These are phyloP conservation scores for Atta cephalotes DNA, from an alignment of 1,140 invertebrate species.

Conservation along the genomic window DNA sequence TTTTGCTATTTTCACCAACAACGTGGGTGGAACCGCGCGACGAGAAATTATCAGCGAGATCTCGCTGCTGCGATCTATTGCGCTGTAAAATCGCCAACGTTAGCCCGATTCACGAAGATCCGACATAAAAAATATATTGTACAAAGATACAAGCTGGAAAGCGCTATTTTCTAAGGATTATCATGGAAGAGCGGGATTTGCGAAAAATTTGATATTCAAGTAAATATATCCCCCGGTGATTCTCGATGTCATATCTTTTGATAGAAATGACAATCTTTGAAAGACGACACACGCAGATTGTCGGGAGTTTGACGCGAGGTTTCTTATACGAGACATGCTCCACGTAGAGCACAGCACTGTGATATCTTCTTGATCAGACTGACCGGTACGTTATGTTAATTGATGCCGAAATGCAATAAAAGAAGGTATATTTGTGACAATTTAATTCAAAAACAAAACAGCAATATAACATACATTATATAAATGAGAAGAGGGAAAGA, in stretches of 20 bases:
- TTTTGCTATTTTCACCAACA: conserved; percentile 67
- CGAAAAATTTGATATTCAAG: conserved; percentile 10
- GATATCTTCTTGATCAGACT: conserved; percentile 45
- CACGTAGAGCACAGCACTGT: conserved; percentile 32
- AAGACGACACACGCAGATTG: neutral
- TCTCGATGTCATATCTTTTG: conserved; percentile 8
- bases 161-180: neutral
- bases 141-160: neutral
- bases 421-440: neutral
- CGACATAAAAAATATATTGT: neutral
- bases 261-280: neutral
- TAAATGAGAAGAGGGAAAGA: neutral
- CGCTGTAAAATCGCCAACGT: conserved; percentile 1
- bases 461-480: neutral
- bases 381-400: conserved; percentile 10
- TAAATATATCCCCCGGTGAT: conserved; percentile 9
- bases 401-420: neutral
- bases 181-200: too few species aligned
- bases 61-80: conserved; percentile 3
- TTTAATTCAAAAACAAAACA: neutral
- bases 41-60: conserved; percentile 56
- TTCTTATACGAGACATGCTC: conserved; percentile 8
- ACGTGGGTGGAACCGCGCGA: conserved; percentile 33
- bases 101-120: neutral
- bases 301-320: neutral